Evolutionary conservation across 2,797 vertebrate species (phyloP).

Genomic region (Phoxinus dragarum): DNA sequence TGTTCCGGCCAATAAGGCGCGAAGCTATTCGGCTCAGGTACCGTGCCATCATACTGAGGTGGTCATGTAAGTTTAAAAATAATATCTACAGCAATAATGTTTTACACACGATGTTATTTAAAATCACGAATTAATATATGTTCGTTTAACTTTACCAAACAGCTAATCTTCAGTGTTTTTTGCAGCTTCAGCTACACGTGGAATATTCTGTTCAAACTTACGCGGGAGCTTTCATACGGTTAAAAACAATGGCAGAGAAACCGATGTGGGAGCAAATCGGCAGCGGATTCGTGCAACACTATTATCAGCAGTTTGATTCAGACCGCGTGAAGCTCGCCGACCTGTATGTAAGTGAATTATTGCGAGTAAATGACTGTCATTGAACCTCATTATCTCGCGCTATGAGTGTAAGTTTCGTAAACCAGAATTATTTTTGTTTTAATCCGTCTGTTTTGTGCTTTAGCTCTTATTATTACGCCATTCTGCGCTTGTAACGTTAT

Average conservation of each 20-base stretch:
- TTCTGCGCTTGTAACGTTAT: not conserved
- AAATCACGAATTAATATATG: not conserved
- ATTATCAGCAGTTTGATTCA: slow-evolving; percentile 80
- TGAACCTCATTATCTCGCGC: not conserved
- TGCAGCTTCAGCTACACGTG: slow-evolving; percentile 2
- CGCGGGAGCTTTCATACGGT: not conserved
- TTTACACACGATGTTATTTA: not conserved
- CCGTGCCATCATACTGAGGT: not conserved
- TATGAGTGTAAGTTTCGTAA: not conserved
- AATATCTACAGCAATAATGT: not conserved
- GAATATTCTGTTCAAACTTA: not conserved
- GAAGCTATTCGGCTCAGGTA: slow-evolving; percentile 16
- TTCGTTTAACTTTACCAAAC: not conserved
- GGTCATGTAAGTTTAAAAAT: slow-evolving; percentile 23
- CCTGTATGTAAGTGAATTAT: slow-evolving; percentile 74
- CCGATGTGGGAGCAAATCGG: slow-evolving; percentile 79
- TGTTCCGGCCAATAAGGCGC: slow-evolving; percentile 40
- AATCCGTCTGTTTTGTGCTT: not conserved
- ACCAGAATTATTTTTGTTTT: not conserved
- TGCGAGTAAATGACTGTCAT: not conserved
- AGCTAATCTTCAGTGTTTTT: not conserved
- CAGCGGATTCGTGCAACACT: slow-evolving; percentile 76
- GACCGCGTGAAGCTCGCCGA: slow-evolving; percentile 72
- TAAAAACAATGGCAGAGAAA: slow-evolving; percentile 71
- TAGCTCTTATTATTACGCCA: not conserved